Evolutionary conservation across 2,113 vertebrate species (phyloP).

Genomic region (Cheilinus undulatus): DNA sequence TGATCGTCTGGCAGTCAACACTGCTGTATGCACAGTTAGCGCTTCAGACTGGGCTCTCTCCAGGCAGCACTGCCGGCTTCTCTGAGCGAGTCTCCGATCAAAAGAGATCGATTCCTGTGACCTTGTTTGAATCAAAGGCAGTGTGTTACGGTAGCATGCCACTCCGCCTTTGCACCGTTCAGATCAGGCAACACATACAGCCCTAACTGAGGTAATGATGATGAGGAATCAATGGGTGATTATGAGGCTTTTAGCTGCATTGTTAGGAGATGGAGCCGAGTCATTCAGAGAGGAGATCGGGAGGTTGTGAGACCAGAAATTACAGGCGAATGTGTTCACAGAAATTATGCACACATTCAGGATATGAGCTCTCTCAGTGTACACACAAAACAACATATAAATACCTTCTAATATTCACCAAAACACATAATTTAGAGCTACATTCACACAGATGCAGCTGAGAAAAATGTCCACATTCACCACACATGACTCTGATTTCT

Average conservation of each 20-base stretch:
- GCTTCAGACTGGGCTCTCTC: slow-evolving; percentile 26
- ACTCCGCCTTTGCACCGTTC: slow-evolving; percentile 25
- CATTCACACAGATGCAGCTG: background rate
- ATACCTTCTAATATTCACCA: background rate
- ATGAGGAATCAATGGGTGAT: slow-evolving; percentile 66
- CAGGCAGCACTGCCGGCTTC: slow-evolving; percentile 34
- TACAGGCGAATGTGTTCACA: slow-evolving; percentile 1
- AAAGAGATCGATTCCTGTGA: slow-evolving; percentile 69
- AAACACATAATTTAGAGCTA: background rate
- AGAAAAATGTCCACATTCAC: background rate
- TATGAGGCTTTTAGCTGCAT: slow-evolving; percentile 49
- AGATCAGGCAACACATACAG: slow-evolving; percentile 26
- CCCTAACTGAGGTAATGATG: slow-evolving; percentile 51
- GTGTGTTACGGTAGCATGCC: slow-evolving; percentile 22
- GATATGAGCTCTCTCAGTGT: too few relatives aligned
- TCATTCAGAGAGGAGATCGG: slow-evolving; percentile 26
- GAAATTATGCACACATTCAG: background rate
- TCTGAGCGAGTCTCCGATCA: slow-evolving; percentile 57
- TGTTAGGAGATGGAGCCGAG: slow-evolving; percentile 31
- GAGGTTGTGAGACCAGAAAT: slow-evolving; percentile 1
- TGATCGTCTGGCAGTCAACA: background rate
- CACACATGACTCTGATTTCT: background rate
- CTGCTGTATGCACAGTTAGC: background rate
- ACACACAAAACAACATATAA: background rate
- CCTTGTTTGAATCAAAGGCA: slow-evolving; percentile 71